Conservation (phyloP, 2,888 invertebrate species). For the Cryptophagus acutangulus region DNA sequence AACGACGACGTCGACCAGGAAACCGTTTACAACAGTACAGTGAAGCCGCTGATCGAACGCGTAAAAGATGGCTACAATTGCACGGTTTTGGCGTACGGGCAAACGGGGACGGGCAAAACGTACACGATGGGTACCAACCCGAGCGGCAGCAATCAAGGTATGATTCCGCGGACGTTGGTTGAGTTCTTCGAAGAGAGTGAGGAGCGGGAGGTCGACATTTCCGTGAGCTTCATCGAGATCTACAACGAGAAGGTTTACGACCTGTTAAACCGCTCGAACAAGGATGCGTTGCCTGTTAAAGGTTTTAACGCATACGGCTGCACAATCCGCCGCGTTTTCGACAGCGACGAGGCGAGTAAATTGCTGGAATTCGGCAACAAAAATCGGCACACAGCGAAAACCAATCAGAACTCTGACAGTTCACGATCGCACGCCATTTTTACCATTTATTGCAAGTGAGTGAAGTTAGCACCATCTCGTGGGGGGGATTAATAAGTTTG, state of each 20-base stretch:
- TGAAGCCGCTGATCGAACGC: slow-evolving; percentile 46
- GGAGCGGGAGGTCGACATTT: slow-evolving; percentile 36
- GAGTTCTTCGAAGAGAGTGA: slow-evolving; percentile 39
- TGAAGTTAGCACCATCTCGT: too few relatives aligned
- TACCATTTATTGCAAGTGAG: slow-evolving; percentile 46
- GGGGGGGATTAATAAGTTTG: slow-evolving; percentile 16
- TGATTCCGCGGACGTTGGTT: slow-evolving; percentile 47
- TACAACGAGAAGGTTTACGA: slow-evolving; percentile 54
- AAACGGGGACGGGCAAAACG: slow-evolving; percentile 54
- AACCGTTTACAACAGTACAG: slow-evolving; percentile 43
- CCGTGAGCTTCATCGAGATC: slow-evolving; percentile 50
- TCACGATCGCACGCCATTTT: slow-evolving; percentile 53
- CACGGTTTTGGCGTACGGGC: slow-evolving; percentile 52
- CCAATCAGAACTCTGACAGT: slow-evolving; percentile 50
- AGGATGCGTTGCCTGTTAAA: slow-evolving; percentile 37
- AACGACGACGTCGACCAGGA: slow-evolving; percentile 41
- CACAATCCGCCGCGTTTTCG: slow-evolving; percentile 33
- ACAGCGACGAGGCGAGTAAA: slow-evolving; percentile 38
- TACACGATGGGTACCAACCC: slow-evolving; percentile 50
- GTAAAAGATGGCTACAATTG: slow-evolving; percentile 48
- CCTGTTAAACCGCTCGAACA: slow-evolving; percentile 40
- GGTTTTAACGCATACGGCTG: slow-evolving; percentile 36
- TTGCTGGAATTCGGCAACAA: slow-evolving; percentile 45
- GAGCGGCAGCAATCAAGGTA: slow-evolving; percentile 38
- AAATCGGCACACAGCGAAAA: slow-evolving; percentile 50